Evolutionary conservation across 2,113 vertebrate species (phyloP).

Genomic region (Benitochromis conjunctus): DNA sequence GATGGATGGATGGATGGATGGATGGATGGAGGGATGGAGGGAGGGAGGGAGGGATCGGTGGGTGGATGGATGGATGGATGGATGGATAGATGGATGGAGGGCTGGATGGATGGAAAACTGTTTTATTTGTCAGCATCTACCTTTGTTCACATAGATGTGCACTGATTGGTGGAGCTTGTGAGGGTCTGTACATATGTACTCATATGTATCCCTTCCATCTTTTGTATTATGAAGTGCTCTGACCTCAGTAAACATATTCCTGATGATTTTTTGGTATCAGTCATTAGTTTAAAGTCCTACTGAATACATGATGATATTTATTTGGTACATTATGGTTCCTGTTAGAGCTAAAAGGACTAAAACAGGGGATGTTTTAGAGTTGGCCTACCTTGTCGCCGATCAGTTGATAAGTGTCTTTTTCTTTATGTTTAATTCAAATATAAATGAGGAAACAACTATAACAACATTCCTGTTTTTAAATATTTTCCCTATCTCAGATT

Average conservation of each 20-base stretch:
- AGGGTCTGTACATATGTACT: background rate
- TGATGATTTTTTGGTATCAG: background rate
- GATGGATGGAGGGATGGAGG: background rate
- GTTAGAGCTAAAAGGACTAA: background rate
- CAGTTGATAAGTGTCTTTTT: background rate
- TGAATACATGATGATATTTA: background rate
- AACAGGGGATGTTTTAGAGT: accelerated
- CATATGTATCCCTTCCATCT: background rate
- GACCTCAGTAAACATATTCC: background rate
- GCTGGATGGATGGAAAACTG: background rate
- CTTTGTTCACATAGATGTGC: background rate
- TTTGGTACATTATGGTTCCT: background rate
- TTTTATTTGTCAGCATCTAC: background rate
- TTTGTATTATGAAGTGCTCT: background rate
- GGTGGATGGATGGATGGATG: too few relatives aligned
- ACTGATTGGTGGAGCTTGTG: background rate
- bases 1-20: background rate
- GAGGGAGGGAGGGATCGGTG: too few relatives aligned
- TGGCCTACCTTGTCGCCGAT: accelerated
- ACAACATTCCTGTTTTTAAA: background rate
- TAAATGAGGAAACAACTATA: accelerated
- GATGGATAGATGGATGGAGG: too few relatives aligned
- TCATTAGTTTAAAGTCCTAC: background rate
- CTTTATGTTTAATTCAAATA: accelerated
- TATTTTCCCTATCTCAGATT: constrained; percentile 66